Base-by-base conservation (phyloP, 2,888 invertebrate species). In the Lithophane ornitopus region DNA sequence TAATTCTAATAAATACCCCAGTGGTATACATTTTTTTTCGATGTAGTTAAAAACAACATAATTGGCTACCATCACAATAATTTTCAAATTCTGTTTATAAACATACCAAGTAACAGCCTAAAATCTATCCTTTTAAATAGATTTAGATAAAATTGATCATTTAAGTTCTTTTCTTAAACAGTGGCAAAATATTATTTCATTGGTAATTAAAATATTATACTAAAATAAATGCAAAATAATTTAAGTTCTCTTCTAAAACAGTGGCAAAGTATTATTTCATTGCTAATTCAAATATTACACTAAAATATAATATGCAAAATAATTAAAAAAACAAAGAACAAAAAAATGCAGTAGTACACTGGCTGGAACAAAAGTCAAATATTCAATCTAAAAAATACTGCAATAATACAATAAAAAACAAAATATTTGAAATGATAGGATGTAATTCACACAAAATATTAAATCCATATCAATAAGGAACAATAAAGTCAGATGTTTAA, bases 381-480 rank as follows among this genome's bases (percentile, higher is more conserved):
- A 41, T 16, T 28, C 11, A 41, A 28, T n/a, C 12, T 46, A 19
- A 19, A 70, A 28, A 22, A 52, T 44, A 34, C n/a, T n/a, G 19
- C 28, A 46, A 14, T 7, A n/a, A 2, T n/a, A 9, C 6, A 52
- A n/a, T n/a, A n/a, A n/a, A n/a, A 28, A n/a, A 44, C 0, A 70
- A 0, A 16, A 14, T 19, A 1, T 2, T 34, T 39, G 16, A 16
- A 49, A 41, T 19, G 7, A 28, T 39, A 19, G 4, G 22, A 8
- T 52, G 12, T 28, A 28, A 22, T 9, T 46, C 44, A 26, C 22
- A 58, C 3, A 22, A 70, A 26, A 22, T 3, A 11, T 26, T 26
- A 52, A 52, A 68, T 52, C 28, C 28, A 16, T 44, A 58, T n/a
- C 19, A 58, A 58, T 58, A 76, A 4, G 46, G 58, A 28, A 49